Base-by-base conservation (phyloP, 2,888 invertebrate species). In the Sesia bembeciformis region DNA sequence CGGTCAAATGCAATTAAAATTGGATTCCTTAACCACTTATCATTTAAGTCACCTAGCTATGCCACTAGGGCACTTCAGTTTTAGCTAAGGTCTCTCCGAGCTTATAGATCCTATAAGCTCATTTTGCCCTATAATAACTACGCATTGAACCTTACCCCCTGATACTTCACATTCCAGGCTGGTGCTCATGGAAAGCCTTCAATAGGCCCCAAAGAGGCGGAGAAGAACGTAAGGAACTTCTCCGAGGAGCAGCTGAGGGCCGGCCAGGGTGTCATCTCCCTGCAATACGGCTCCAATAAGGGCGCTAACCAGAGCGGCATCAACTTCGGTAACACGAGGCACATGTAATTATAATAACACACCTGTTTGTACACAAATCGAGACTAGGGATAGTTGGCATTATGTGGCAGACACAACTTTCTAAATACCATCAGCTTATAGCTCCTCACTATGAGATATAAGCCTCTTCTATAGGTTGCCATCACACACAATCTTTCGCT, bases 271-370 rank as follows among this genome's bases (percentile, higher is more conserved):
- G 95, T 98, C 58, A 98, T 98, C 79, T 96, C 96, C 54, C 92
- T 98, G 56, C 98, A 99, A 81, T 97, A 97, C 84, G 99, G 99
- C 57, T 96, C 97, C 72, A 99, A 99, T 92, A 98, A 98, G 87
- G 98, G 98, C 40, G 98, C 98, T 68, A 98, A 91, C 76, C 98
- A 98, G 84, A 96, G 97, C 63, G 99, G 98, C 56, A 96, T 98
- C 80, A 98, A 96, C 84, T 97, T 98, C 72, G 98, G 98, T 67
- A 98, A 97, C 90, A 98, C 98, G 71, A 93, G 98, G 84, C 98
- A 98, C 90, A 98, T 98, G 97, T 98, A 95, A 78, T 69, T n/a
- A n/a, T n/a, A 4, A 50, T 8, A 46, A 46, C 3, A 46, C 4
- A 46, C n/a, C 40, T 40, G 23, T 23, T 23, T 23, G 38, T 23